These are phyloP conservation scores for Tenthredo amoena DNA, from an alignment of 2,888 invertebrate genomes.

Conservation along the genomic window DNA sequence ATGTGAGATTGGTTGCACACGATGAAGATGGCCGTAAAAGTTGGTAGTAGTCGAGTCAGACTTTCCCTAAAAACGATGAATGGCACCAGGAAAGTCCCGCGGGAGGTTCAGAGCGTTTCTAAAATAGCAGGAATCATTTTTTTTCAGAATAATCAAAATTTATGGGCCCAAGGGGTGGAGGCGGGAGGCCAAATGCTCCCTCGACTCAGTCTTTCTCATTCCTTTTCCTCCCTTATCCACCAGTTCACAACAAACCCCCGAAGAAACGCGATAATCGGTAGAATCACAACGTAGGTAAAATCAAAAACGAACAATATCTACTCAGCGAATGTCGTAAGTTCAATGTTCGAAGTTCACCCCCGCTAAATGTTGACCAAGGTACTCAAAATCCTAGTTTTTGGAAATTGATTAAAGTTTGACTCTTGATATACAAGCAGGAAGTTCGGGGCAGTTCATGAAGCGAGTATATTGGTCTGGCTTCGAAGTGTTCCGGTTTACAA, in stretches of 20 bases:
- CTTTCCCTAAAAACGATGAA: conserved; percentile 62
- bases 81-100: conserved; percentile 56
- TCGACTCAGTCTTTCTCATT: background rate
- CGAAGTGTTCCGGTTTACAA: conserved; percentile 57
- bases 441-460: background rate
- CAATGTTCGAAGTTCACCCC: background rate
- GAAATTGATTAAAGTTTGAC: background rate
- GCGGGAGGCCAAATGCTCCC: conserved; percentile 14
- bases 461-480: conserved; percentile 63
- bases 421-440: background rate
- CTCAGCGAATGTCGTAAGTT: no score
- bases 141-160: conserved; percentile 48
- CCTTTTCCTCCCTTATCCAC: background rate
- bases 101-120: conserved; percentile 53
- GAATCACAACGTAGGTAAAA: background rate
- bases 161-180: conserved; percentile 35
- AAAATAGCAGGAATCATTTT: conserved; percentile 43
- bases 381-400: background rate
- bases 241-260: background rate
- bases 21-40: background rate
- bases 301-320: no score
- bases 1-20: background rate
- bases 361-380: background rate
- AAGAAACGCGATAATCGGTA: background rate
- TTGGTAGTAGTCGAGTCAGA: background rate